Evolutionary conservation across 2,113 vertebrate species (phyloP), one percentile per base, ranked within the genome.

Genomic region (Megaceryle torquata): DNA sequence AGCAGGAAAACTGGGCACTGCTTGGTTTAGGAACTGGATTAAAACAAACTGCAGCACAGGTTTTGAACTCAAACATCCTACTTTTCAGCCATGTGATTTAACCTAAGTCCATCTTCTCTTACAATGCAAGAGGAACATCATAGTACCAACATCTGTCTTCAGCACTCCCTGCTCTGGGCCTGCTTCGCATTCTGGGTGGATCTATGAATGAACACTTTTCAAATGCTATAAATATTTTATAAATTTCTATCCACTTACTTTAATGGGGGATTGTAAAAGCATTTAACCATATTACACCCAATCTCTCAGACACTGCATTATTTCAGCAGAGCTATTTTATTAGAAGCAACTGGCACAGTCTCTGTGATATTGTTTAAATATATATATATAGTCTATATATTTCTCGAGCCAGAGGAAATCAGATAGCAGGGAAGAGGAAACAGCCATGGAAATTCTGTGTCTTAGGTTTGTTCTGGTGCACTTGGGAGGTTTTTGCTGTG

Each of bases 191-290:
- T 98, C 97, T 89, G 91, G 84, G 92, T 92, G 96, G 92, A 91
- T 88, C 93, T 69, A 53, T 92, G 96, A 98, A 97, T 92, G 94
- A 98, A 97, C 64, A 72, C 96, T 97, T 97, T 97, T 97, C 97
- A 97, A 97, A 97, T 82, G 96, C 96, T 96, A 98, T 98, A 97
- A 98, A 97, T 98, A 98, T 98, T 98, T 98, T 98, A 98, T 98
- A 97, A 97, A 98, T 98, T 98, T 97, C 96, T 97, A 98, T 98
- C 97, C 95, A 98, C 97, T 98, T 97, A 96, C 86, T 98, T 98
- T 98, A 98, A 98, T 98, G 96, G 97, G 91, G 94, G 96, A 97
- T 97, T 98, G 95, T 98, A 98, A 98, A 98, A 98, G 97, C 98
- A 97, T 98, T 98, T 98, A 98, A 97, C 97, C 97, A 95, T 97